phyloP scores from a whole-genome alignment of 2,888 invertebrate genomes.

The Andrena bicolor region DNA sequence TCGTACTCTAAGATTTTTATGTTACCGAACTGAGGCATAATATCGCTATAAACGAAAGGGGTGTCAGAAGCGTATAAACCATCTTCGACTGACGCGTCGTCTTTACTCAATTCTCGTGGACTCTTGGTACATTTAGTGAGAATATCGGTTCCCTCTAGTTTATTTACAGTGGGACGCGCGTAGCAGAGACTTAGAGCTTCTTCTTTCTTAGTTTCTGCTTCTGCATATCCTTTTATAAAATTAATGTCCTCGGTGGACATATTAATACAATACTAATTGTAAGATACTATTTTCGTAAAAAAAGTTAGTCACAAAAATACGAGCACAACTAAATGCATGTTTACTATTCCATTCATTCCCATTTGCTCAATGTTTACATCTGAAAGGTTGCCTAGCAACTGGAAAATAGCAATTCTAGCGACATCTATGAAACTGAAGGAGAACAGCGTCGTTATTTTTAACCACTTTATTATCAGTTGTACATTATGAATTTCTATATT shows the following conservation, averaged over 20 bases:
- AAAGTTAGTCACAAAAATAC: neutral
- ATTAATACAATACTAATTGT: conserved; percentile 7
- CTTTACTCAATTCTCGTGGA: conserved; percentile 33
- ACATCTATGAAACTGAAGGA: neutral
- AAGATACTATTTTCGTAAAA: neutral
- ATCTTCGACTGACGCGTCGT: conserved; percentile 66
- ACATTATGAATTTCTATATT: no score
- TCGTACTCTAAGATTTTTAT: conserved; percentile 67
- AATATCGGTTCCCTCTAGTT: conserved; percentile 49
- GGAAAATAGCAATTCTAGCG: neutral
- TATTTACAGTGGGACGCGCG: conserved; percentile 65
- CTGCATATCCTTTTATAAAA: conserved; percentile 67
- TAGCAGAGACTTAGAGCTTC: conserved; percentile 67
- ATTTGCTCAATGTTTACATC: conserved; percentile 11
- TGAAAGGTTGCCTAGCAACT: conserved; percentile 27
- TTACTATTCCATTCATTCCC: neutral
- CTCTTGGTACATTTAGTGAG: conserved; percentile 51
- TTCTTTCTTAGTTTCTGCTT: conserved; percentile 49
- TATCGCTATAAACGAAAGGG: conserved; percentile 74
- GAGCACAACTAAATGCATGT: neutral
- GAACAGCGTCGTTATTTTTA: neutral
- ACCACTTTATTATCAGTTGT: neutral
- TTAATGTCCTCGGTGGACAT: conserved; percentile 55
- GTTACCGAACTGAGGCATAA: conserved; percentile 74
- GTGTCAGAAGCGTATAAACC: conserved; percentile 76